These are phyloP conservation scores for Drosophila basisetae DNA, from an alignment of 2,888 invertebrate genomes.

Conservation along the genomic window DNA sequence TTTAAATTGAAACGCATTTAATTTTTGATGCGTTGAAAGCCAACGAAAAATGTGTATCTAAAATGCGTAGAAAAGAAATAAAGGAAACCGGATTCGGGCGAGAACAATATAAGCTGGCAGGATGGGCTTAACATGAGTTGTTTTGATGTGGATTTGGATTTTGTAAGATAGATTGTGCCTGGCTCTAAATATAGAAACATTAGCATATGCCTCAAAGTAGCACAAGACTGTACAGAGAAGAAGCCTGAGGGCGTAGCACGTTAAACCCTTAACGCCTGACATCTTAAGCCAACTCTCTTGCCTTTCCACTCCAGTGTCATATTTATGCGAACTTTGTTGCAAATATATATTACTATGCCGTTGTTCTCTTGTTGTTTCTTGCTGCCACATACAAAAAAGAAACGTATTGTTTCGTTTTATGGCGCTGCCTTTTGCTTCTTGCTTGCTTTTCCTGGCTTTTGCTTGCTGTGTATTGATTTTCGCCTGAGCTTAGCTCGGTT, in stretches of 20 bases:
- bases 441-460: background rate
- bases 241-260: background rate
- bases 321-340: conserved; percentile 63
- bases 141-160: conserved; percentile 25
- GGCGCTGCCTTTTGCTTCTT: conserved; percentile 28
- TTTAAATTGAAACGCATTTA: background rate
- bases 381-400: conserved; percentile 1
- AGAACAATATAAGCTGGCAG: conserved; percentile 22
- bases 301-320: conserved; percentile 44
- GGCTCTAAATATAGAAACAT: conserved; percentile 17
- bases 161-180: conserved; percentile 20
- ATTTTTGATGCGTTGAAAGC: background rate
- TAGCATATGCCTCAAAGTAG: conserved; percentile 16
- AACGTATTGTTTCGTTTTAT: conserved; percentile 48
- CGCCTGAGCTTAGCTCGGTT: conserved; percentile 27
- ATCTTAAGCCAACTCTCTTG: conserved; percentile 26
- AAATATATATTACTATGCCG: conserved; percentile 37
- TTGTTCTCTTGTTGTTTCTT: conserved; percentile 36
- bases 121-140: conserved; percentile 18
- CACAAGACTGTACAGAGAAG: background rate
- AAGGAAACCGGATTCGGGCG: background rate
- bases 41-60: conserved; percentile 2
- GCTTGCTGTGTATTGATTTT: conserved; percentile 61
- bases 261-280: conserved; percentile 36
- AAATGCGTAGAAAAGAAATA: conserved; percentile 11